Percentiles rank a stretch among this genome's conserved stretches.
phyloP scores from a whole-genome alignment of 2,888 invertebrate genomes.

The Scaptomyza cyrtandrae region DNA sequence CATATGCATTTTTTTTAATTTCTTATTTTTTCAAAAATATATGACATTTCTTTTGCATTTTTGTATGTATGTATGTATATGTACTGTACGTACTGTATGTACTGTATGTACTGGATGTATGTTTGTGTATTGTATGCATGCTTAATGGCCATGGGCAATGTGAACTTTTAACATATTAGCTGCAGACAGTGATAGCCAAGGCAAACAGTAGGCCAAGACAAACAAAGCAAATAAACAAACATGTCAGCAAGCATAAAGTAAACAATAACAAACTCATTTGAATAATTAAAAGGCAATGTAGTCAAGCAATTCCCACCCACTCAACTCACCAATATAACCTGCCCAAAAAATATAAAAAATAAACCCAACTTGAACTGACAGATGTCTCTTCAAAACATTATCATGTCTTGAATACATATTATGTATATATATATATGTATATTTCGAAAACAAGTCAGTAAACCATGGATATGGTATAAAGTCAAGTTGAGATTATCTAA shows the following conservation, averaged over 20 bases:
- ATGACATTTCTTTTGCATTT: conserved; percentile 14
- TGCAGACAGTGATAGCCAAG: conserved; percentile 34
- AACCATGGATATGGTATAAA: no score
- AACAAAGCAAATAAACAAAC: conserved; percentile 42
- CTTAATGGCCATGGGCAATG: conserved; percentile 38
- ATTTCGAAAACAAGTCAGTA: no score
- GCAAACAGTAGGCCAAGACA: conserved; percentile 42
- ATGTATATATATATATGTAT: not conserved
- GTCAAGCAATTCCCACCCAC: conserved; percentile 11
- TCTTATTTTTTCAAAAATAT: no score
- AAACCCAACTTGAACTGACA: not conserved
- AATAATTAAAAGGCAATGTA: conserved; percentile 59
- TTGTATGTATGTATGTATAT: conserved; percentile 1
- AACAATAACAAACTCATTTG: conserved; percentile 46
- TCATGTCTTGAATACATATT: not conserved
- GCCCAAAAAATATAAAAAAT: not conserved
- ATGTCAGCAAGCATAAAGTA: conserved; percentile 29
- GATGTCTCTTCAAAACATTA: not conserved
- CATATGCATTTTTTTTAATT: no score
- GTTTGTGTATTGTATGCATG: not conserved
- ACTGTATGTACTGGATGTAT: conserved; percentile 19
- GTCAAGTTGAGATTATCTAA: not conserved
- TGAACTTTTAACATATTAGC: conserved; percentile 57
- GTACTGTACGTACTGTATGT: conserved; percentile 11
- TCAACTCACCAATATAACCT: not conserved